Evolutionary conservation across 2,113 vertebrate species (phyloP).

Genomic region (Otis tarda): DNA sequence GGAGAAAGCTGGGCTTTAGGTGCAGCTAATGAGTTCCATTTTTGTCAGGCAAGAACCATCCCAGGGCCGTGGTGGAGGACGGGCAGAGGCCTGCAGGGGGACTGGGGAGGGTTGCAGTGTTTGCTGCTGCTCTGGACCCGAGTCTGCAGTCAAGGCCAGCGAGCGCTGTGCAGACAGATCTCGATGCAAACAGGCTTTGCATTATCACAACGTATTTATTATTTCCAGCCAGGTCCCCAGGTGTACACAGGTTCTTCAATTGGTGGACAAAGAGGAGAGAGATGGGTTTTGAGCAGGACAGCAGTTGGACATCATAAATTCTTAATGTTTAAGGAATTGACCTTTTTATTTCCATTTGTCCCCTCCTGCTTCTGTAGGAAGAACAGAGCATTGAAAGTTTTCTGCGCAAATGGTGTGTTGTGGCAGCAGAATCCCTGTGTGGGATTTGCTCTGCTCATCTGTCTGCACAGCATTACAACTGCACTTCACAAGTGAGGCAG

Average conservation of each 20-base stretch:
- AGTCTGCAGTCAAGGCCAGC: rapidly evolving
- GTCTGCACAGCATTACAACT: neutral
- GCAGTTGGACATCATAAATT: neutral
- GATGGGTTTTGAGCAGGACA: neutral
- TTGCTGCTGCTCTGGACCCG: neutral
- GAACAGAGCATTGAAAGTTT: neutral
- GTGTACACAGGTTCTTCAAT: neutral
- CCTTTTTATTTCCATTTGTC: neutral
- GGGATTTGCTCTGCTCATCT: neutral
- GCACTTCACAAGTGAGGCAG: neutral
- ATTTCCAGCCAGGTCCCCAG: neutral
- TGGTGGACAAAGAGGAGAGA: neutral
- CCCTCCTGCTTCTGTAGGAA: neutral
- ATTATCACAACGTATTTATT: neutral
- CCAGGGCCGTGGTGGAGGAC: neutral
- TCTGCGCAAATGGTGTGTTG: neutral
- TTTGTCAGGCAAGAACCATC: neutral
- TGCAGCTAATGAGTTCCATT: neutral
- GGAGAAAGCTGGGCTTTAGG: neutral
- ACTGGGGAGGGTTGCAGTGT: neutral
- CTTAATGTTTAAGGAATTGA: neutral
- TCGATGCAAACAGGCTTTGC: neutral
- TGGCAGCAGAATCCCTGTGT: neutral
- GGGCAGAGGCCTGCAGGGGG: neutral
- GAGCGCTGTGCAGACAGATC: neutral